Evolutionary conservation across 2,888 invertebrate species (phyloP), one percentile per base, ranked within the genome.

Genomic region (Bhutanitis thaidina): DNA sequence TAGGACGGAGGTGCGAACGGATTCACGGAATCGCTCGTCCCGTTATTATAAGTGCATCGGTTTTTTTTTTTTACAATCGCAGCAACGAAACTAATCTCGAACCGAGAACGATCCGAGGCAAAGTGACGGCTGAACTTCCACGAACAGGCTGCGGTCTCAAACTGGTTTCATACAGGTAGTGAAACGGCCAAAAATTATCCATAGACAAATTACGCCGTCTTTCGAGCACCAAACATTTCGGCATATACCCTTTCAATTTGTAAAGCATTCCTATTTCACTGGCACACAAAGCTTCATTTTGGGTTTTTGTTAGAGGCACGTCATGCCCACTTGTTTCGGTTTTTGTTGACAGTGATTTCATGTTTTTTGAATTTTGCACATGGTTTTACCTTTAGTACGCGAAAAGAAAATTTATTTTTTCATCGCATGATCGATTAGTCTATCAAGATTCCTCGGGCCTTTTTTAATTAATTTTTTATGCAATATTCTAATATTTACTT

Each of bases 141-240:
- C 73, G 78, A 80, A 81, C 65, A 61, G 70, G 60, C 68, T 62
- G 55, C 61, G 56, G 59, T 64, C 64, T 70, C 67, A 77, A 88
- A 88, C 88, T 73, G 82, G 88, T 88, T 78, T 76, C 67, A 66
- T 74, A 69, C 87, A 88, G 87, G 88, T 85, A 87, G 52, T 34
- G 36, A 16, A 72, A 62, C 78, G 74, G 74, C 74, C 74, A 80
- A 83, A 84, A 83, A 79, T 86, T 81, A 81, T 83, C 79, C 76
- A 80, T 83, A 84, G 84, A 81, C 78, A 76, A 81, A 80, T 74
- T 72, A 67, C 61, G 56, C 60, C 58, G 56, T 60, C 63, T 62
- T 58, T 59, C 71, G 73, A 71, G 67, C 50, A 43, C 34, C 40
- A 73, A 75, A 25, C 16, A 36, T 77, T 80, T 81, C 74, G 77